A percentile compares a stretch with the other conserved stretches of the same genome.
Evolutionary conservation across 2,888 invertebrate species (phyloP).

Genomic region (Anagyrus pseudococci): DNA sequence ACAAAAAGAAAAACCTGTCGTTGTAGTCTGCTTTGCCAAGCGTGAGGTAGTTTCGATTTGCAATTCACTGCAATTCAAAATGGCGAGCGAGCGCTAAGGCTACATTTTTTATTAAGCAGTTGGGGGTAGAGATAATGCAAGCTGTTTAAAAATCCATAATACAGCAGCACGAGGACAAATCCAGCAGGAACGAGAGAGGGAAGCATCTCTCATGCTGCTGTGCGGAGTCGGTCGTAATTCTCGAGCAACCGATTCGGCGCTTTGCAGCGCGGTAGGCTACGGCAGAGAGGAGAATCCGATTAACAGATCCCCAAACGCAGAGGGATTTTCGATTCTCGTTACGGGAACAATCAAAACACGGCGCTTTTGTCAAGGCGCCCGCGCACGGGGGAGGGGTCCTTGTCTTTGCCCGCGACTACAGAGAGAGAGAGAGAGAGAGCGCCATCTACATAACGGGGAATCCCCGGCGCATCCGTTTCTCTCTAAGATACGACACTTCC

Average conservation of each 20-base stretch:
- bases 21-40: not conserved
- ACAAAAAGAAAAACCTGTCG: no score
- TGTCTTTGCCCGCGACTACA: not conserved
- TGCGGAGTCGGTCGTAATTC: constrained; percentile 26
- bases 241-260: constrained; percentile 25
- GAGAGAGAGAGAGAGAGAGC: no score
- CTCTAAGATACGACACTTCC: not conserved
- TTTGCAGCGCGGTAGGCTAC: not conserved
- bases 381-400: not conserved
- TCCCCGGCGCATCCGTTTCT: not conserved
- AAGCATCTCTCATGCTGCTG: not conserved
- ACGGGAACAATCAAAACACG: constrained; percentile 24
- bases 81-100: no score
- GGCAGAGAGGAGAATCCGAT: not conserved
- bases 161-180: no score
- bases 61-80: no score
- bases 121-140: no score
- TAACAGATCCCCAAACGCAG: no score
- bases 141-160: no score
- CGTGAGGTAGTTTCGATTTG: not conserved
- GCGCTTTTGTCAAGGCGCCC: constrained; percentile 28
- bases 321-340: not conserved
- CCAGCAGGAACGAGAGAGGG: not conserved
- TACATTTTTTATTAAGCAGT: no score
- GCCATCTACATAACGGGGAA: no score